Evolutionary conservation across 2,797 vertebrate genomes (phyloP), one percentile per base, ranked within the genome.

Genomic region (Leuciscus waleckii): DNA sequence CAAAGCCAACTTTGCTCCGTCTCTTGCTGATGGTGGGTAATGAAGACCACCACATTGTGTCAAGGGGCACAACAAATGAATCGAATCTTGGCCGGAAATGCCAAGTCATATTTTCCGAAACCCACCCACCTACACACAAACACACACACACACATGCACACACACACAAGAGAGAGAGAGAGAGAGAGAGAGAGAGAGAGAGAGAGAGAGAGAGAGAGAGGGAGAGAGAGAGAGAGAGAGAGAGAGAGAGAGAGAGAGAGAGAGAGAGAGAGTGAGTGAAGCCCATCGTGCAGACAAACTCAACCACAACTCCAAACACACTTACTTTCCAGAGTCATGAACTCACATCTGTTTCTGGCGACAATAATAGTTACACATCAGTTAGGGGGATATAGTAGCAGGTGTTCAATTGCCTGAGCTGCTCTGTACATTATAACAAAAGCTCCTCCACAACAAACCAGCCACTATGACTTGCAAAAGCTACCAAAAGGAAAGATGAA

Each of bases 271-370:
- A 35, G 35, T 84, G 65, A 76, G 14, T 32, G 56, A 91, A 89
- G 91, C 90, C 88, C 93, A 93, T 91, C 92, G 93, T 95, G 93
- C 93, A 95, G 94, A 95, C 93, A 61, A 93, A 92, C 90, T 93
- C 71, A 90, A 95, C 94, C 95, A 94, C 94, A 95, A 91, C 92
- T 92, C 91, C 94, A 95, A 95, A 95, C 94, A 95, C 93, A 93
- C 93, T 92, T 92, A 94, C 93, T 95, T 95, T 95, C 95, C 95
- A 95, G 93, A 93, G 93, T 85, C 90, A 91, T 95, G 94, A 95
- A 94, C 93, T 94, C 93, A 93, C 95, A 96, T 96, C 95, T 96
- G 95, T 96, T 96, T 96, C 95, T 96, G 94, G 93, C 90, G 94
- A 94, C 94, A 96, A 95, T 94, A 94, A 96, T 95, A 95, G 95